phyloP scores from a whole-genome alignment of 2,797 vertebrate species.

The Fringilla coelebs region DNA sequence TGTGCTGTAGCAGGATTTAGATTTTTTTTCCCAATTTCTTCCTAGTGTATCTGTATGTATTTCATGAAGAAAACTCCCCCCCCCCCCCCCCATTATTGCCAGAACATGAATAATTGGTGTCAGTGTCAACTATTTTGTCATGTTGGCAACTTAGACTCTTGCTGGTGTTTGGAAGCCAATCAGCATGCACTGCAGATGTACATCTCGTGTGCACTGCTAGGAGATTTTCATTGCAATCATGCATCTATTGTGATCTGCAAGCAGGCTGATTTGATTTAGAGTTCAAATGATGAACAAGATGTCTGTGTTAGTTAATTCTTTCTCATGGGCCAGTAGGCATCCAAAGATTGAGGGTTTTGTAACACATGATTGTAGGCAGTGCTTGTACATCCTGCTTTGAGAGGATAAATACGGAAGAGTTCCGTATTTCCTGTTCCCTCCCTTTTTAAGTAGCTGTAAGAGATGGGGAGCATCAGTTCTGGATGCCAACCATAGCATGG shows the following conservation, averaged over 20 bases:
- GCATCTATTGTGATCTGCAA: background rate
- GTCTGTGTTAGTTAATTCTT: background rate
- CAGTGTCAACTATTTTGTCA: background rate
- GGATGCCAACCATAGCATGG: background rate
- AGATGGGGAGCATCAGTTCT: background rate
- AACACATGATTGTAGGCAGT: background rate
- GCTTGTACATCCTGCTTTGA: background rate
- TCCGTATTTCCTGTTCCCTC: background rate
- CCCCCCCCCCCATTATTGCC: fast-evolving
- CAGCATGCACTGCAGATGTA: background rate
- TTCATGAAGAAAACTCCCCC: background rate
- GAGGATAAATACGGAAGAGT: background rate
- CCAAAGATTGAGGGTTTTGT: background rate
- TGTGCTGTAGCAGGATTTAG: background rate
- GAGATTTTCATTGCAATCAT: background rate
- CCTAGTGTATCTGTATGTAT: background rate
- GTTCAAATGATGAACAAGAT: background rate
- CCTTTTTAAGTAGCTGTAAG: background rate
- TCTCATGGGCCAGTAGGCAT: background rate
- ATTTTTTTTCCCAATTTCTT: background rate
- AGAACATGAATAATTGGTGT: background rate
- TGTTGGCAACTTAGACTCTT: background rate
- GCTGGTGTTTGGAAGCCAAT: background rate
- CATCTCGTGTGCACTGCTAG: background rate
- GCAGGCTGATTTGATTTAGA: background rate